Conservation (phyloP, 2,113 vertebrate genomes). For the Sorex fumeus region DNA sequence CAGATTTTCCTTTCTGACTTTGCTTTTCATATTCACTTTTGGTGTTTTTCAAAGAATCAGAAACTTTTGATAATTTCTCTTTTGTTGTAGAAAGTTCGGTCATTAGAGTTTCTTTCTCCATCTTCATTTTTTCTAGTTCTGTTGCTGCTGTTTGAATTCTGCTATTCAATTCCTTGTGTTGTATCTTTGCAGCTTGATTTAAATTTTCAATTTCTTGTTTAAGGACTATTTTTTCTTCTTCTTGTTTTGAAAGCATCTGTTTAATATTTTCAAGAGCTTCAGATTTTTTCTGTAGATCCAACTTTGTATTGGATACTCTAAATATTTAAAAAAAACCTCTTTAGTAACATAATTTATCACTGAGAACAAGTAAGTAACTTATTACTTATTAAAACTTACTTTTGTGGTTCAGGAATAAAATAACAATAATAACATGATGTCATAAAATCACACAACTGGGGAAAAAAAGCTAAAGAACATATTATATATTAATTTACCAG, state of each 20-base stretch:
- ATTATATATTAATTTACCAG: background rate
- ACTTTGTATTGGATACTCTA: slow-evolving; percentile 90
- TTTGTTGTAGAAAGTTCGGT: slow-evolving; percentile 92
- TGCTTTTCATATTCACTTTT: slow-evolving; percentile 93
- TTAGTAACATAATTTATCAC: slow-evolving; percentile 3
- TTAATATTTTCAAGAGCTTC: slow-evolving; percentile 89
- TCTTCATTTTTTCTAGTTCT: slow-evolving; percentile 90
- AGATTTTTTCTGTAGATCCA: slow-evolving; percentile 93
- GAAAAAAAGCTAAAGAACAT: slow-evolving; percentile 59
- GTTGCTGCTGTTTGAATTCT: slow-evolving; percentile 87
- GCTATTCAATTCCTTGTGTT: slow-evolving; percentile 89
- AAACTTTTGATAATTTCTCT: slow-evolving; percentile 90
- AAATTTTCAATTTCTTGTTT: slow-evolving; percentile 91
- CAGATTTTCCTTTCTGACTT: slow-evolving; percentile 91
- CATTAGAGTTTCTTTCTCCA: slow-evolving; percentile 90
- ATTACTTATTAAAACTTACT: slow-evolving; percentile 37
- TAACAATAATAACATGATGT: slow-evolving; percentile 49
- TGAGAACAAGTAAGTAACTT: slow-evolving; percentile 59
- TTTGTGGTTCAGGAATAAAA: slow-evolving; percentile 25
- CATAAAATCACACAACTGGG: slow-evolving; percentile 20
- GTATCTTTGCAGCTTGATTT: slow-evolving; percentile 89
- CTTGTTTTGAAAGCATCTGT: slow-evolving; percentile 89
- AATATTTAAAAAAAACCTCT: slow-evolving; percentile 66
- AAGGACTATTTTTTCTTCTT: slow-evolving; percentile 90
- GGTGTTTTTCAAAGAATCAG: slow-evolving; percentile 91